Evolutionary conservation across 2,888 invertebrate species (phyloP).

Genomic region (Pandemis corylana): DNA sequence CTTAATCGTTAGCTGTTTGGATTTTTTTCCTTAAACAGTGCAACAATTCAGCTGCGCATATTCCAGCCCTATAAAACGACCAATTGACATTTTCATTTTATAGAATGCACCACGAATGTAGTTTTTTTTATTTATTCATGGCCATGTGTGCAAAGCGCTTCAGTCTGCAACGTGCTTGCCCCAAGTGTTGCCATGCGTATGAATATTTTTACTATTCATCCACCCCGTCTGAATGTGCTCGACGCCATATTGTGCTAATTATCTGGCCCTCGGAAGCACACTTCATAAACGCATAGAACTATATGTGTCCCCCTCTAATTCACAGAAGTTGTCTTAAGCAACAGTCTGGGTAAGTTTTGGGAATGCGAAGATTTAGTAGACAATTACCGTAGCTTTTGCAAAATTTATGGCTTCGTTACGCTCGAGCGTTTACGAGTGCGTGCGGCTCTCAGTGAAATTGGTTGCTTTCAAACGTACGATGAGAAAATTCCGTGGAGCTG

Average conservation of each 20-base stretch:
- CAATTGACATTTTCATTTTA: neutral
- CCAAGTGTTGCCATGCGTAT: conserved; percentile 11
- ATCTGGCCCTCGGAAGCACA: conserved; percentile 2
- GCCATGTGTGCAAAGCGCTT: neutral
- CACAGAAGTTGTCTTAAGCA: neutral
- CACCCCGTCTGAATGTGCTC: conserved; percentile 12
- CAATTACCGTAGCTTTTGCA: conserved; percentile 23
- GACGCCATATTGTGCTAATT: conserved; percentile 35
- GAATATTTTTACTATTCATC: conserved; percentile 11
- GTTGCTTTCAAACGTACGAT: conserved; percentile 1
- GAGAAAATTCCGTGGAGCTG: neutral
- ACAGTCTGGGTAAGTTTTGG: conserved; percentile 4
- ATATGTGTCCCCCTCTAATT: neutral
- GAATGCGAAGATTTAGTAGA: conserved; percentile 22
- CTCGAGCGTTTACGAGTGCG: conserved; percentile 8
- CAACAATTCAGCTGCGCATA: neutral
- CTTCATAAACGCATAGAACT: neutral
- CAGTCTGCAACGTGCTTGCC: conserved; percentile 10
- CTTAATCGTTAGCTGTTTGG: no score
- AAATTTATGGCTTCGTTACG: conserved; percentile 25
- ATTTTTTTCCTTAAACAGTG: no score
- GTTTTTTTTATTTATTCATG: conserved; percentile 1
- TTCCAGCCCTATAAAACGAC: neutral
- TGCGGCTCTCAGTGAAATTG: conserved; percentile 1
- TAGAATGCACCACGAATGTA: neutral